phyloP scores from a whole-genome alignment of 2,113 vertebrate species.

The Globicephala melas region DNA sequence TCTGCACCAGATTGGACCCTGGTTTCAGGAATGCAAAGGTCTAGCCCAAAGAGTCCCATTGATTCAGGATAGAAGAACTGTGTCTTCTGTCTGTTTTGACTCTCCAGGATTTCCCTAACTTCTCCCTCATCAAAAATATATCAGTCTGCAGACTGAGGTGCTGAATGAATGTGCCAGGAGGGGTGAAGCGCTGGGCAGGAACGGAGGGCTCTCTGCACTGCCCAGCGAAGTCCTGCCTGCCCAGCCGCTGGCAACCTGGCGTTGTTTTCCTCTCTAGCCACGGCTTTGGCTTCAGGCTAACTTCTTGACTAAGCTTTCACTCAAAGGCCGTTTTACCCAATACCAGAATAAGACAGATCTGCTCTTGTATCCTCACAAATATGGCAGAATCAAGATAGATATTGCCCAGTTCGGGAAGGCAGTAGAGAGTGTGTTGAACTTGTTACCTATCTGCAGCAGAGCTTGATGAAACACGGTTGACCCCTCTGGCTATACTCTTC shows the following conservation, averaged over 20 bases:
- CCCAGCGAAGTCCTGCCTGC: not conserved
- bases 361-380: not conserved
- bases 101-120: constrained; percentile 73
- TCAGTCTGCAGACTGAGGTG: constrained; percentile 63
- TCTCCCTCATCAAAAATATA: constrained; percentile 68
- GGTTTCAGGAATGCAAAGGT: constrained; percentile 52
- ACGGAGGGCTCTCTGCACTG: not conserved
- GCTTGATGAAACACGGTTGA: not conserved
- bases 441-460: not conserved
- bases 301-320: not conserved
- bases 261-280: not conserved
- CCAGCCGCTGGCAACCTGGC: not conserved
- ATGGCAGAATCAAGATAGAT: not conserved
- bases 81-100: constrained; percentile 73
- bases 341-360: not conserved
- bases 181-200: not conserved
- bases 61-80: constrained; percentile 73
- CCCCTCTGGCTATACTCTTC: not conserved
- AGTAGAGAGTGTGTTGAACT: not conserved
- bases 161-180: constrained; percentile 53
- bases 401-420: not conserved
- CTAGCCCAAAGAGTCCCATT: constrained; percentile 60
- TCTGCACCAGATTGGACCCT: constrained; percentile 57
- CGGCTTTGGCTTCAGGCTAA: not conserved
- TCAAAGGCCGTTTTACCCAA: not conserved